A percentile compares a stretch with the other conserved stretches of the same genome.
Evolutionary conservation across 2,113 vertebrate species (phyloP).

Genomic region (Solea solea): DNA sequence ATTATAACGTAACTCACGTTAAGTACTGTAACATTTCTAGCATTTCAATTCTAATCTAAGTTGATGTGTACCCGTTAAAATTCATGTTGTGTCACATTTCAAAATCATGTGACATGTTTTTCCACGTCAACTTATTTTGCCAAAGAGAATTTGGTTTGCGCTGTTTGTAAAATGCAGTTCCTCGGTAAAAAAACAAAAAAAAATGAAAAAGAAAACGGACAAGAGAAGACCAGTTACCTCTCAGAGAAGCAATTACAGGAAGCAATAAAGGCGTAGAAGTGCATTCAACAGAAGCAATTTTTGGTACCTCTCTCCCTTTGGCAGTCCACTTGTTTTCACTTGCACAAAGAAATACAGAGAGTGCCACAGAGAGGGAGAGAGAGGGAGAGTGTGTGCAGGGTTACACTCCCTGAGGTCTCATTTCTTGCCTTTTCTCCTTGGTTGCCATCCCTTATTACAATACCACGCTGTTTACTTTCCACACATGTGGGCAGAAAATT

Average conservation of each 20-base stretch:
- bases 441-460: conserved; percentile 72
- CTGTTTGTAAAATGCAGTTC: conserved; percentile 48
- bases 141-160: conserved; percentile 52
- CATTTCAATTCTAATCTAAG: conserved; percentile 5
- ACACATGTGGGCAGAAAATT: conserved; percentile 61
- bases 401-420: conserved; percentile 58
- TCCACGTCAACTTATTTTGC: conserved; percentile 25
- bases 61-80: too few relatives aligned
- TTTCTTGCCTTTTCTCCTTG: conserved; percentile 48
- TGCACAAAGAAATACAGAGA: conserved; percentile 46
- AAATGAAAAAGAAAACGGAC: conserved; percentile 55
- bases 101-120: conserved; percentile 4
- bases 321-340: conserved; percentile 72
- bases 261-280: conserved; percentile 79
- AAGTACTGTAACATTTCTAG: neutral
- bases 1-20: conserved; percentile 8
- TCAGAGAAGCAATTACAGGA: conserved; percentile 81
- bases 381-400: conserved; percentile 14
- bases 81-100: too few relatives aligned
- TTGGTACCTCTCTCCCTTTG: conserved; percentile 70
- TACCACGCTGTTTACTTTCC: conserved; percentile 71
- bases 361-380: neutral
- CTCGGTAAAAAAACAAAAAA: conserved; percentile 53
- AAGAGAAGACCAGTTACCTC: conserved; percentile 72
- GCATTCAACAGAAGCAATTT: conserved; percentile 80